Evolutionary conservation across 2,797 vertebrate species (phyloP).

Genomic region (Myotis findleyi): DNA sequence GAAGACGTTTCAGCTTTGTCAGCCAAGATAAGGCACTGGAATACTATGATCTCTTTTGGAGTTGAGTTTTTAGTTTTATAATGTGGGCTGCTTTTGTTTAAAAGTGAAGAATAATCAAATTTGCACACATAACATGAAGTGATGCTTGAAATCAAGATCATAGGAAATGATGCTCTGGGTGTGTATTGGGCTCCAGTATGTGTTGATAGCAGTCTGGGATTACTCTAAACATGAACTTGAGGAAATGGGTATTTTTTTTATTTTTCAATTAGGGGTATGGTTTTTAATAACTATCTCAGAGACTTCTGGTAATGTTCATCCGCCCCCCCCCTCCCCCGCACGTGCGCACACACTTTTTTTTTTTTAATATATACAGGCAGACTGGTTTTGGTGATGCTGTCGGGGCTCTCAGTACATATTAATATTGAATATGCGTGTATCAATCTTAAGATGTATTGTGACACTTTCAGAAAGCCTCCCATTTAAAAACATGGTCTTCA

Average conservation of each 20-base stretch:
- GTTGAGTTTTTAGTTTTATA: conserved; percentile 37
- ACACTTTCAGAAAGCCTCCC: conserved; percentile 15
- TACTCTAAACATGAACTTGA: not conserved
- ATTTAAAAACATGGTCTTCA: conserved; percentile 28
- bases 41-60: not conserved
- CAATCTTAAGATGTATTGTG: not conserved
- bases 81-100: conserved; percentile 32
- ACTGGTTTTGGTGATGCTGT: not conserved
- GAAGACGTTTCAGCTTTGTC: not conserved
- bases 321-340: accelerated
- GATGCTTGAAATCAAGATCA: not conserved
- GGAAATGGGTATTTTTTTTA: not conserved
- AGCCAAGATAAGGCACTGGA: not conserved
- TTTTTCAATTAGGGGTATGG: not conserved
- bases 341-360: too few species aligned
- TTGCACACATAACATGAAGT: not conserved
- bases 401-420: not conserved
- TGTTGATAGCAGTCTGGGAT: not conserved
- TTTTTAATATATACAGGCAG: not conserved
- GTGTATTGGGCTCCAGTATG: not conserved
- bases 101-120: not conserved
- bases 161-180: not conserved
- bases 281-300: not conserved
- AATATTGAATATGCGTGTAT: not conserved
- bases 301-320: not conserved